Evolutionary conservation across 2,113 vertebrate species (phyloP), one percentile per base, ranked within the genome.

Genomic region (Odontesthes bonariensis): DNA sequence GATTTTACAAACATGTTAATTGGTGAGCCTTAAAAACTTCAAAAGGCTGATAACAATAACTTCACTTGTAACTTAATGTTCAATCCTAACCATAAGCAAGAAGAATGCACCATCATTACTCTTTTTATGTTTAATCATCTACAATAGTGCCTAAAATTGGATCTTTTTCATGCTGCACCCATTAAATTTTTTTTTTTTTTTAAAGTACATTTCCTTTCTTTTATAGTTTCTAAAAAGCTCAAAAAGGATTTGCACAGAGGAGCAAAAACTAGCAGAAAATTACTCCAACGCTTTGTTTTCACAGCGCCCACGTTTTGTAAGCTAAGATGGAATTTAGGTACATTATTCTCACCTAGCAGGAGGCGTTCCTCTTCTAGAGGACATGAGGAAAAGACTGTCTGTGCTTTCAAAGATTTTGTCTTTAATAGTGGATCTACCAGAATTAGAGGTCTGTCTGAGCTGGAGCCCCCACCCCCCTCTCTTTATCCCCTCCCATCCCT

Each of bases 381-480:
- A 59, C 63, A 62, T 38, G 22, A 81, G 75, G 61, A 75, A 69
- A 79, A 57, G 51, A 60, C 79, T 78, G 88, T 86, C 77, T 91
- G 86, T 19, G 75, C 73, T 88, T 85, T 88, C 81, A 69, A 87
- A 87, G 79, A 86, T 86, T 86, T 89, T 75, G 49, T 67, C 73
- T 92, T 90, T 79, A 89, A 89, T 86, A 70, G 70, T 27, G 1
- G 82, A 90, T 90, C 85, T 81, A 75, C 33, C 63, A 65, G 81
- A 86, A 88, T 87, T 90, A 90, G 80, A 70, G 70, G 63, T 84
- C 85, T 70, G 85, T 89, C 88, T 90, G 82, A 83, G 84, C 64
- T 47, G 2, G 4, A 70, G 2, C 31, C 75, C 58, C 72, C 58
- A 11, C 44, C 74, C 38, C 69, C 61, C 20, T 69, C 51, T 40